A percentile compares a stretch with the other conserved stretches of the same genome.
Conservation (phyloP, 1,140 invertebrate species). For the Lasioglossum albipes region DNA sequence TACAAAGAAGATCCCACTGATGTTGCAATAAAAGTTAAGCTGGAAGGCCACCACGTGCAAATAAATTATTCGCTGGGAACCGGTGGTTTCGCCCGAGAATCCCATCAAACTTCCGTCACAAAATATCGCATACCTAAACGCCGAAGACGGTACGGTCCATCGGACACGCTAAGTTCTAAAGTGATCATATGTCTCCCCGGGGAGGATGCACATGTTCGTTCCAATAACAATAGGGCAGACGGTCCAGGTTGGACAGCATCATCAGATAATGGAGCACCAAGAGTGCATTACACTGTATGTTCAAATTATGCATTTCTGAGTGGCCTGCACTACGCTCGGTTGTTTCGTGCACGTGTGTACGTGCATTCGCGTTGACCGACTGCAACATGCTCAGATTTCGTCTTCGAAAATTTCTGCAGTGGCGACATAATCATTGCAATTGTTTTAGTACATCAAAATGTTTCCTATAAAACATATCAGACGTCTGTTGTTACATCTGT, state of each 20-base stretch:
- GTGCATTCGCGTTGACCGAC: not conserved
- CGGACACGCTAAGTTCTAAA: constrained; percentile 13
- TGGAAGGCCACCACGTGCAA: too few species aligned
- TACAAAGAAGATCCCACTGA: too few species aligned
- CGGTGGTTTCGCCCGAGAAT: too few species aligned
- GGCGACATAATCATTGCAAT: too few species aligned
- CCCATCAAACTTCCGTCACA: not conserved
- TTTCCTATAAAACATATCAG: too few species aligned
- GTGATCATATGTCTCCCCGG: constrained; percentile 20
- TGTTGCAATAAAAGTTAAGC: too few species aligned
- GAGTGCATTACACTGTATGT: constrained; percentile 45
- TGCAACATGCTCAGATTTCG: not conserved
- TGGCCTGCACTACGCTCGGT: not conserved
- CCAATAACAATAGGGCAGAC: constrained; percentile 35
- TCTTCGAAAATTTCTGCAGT: too few species aligned
- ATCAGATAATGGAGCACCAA: constrained; percentile 44
- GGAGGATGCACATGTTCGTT: constrained; percentile 13
- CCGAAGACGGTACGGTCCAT: not conserved
- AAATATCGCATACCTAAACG: not conserved
- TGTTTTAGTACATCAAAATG: too few species aligned
- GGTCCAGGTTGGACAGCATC: constrained; percentile 17
- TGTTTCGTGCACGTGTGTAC: constrained; percentile 1
- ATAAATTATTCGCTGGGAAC: too few species aligned
- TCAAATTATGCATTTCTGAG: constrained; percentile 40
- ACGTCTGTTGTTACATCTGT: too few species aligned